Base-by-base conservation (phyloP, 2,888 invertebrate genomes). In the Philaethria dido region DNA sequence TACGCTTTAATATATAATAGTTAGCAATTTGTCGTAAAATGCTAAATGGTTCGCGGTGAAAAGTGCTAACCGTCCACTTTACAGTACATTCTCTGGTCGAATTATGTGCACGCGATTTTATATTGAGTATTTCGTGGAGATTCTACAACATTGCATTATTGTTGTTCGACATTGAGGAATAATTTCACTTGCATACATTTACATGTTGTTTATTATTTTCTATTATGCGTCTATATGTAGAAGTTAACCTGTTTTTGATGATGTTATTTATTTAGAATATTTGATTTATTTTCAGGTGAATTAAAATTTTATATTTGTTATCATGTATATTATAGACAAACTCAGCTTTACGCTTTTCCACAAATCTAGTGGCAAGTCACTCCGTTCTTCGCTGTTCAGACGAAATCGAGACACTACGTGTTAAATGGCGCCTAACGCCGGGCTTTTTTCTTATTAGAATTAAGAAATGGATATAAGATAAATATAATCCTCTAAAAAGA, bases 41-140 rank as follows among this genome's bases (percentile, higher is more conserved):
- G 48, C 44, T 66, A 69, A 69, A 50, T 48, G 50, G 54, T 61
- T 61, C 64, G 60, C 55, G 62, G 66, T 69, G 70, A 69, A 71
- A 69, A 69, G 70, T 71, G 69, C 62, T 69, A 66, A 66, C 45
- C 62, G 65, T 44, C 61, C 59, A 59, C 39, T 63, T 63, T 64
- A 36, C 62, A 44, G 57, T 70, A 62, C 69, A 71, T 66, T 69
- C 70, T 69, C 52, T 25, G 61, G 45, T 64, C 64, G 59, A 71
- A 69, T 69, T 59, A 52, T n/a, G 44, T 55, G 55, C 70, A 71
- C 70, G 70, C 70, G 45, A 71, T 66, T 57, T n/a, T 45, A 20
- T 11, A 48, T 52, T 44, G 45, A 71, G 47, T 59, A 39, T 33
- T 69, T 66, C 50, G 45, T 47, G 33, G 50, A 33, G 64, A 62